These are phyloP conservation scores for Holocentrus rufus DNA, from an alignment of 2,797 vertebrate species.

Conservation along the genomic window DNA sequence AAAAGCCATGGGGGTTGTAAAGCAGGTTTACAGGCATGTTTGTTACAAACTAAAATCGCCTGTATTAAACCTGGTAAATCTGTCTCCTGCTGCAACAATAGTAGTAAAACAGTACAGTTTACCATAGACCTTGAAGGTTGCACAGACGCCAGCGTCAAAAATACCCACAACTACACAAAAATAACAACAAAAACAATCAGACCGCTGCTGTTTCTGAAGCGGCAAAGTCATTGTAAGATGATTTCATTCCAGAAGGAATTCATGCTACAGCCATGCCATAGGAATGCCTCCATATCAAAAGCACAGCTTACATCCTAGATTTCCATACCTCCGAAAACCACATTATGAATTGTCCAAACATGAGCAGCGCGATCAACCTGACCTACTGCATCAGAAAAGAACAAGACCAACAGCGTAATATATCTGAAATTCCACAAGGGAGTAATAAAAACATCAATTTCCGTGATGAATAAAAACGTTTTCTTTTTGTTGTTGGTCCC, in stretches of 20 bases:
- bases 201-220: slow-evolving; percentile 42
- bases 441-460: slow-evolving; percentile 81
- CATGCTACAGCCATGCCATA: slow-evolving; percentile 8
- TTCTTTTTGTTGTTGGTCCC: slow-evolving; percentile 71
- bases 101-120: slow-evolving; percentile 74
- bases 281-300: slow-evolving; percentile 62
- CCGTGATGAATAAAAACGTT: slow-evolving; percentile 74
- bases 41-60: slow-evolving; percentile 75
- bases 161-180: slow-evolving; percentile 46
- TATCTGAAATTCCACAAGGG: slow-evolving; percentile 74
- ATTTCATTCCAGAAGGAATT: slow-evolving; percentile 69
- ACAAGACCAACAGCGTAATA: slow-evolving; percentile 64
- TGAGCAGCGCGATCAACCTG: slow-evolving; percentile 40
- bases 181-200: slow-evolving; percentile 63
- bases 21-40: slow-evolving; percentile 78
- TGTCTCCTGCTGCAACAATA: slow-evolving; percentile 73
- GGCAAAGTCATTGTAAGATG: slow-evolving; percentile 71
- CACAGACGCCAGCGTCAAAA: slow-evolving; percentile 37
- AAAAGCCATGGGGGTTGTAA: slow-evolving; percentile 75
- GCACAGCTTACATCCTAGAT: slow-evolving; percentile 49
- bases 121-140: slow-evolving; percentile 69
- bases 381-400: slow-evolving; percentile 68
- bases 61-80: slow-evolving; percentile 77
- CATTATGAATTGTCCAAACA: slow-evolving; percentile 45
- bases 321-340: slow-evolving; percentile 47